Evolutionary conservation across 53 echinoderm and acorn worm species (phyloP).

Genomic region (Luidia sarsii): DNA sequence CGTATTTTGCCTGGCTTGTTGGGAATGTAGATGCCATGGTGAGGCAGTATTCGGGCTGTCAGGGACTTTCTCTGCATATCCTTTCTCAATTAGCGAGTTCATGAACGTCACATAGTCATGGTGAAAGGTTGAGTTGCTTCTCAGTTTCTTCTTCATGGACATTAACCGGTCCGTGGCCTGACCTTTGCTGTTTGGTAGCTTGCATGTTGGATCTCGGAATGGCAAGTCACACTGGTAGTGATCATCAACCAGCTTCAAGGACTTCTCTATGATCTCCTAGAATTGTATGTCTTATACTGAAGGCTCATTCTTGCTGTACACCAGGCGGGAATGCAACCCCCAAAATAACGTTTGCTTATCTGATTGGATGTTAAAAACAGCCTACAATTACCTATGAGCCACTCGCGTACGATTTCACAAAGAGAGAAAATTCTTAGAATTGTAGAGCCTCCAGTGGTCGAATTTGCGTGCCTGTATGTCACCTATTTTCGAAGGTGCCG

Average conservation of each 20-base stretch:
- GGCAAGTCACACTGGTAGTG: slow-evolving; percentile 65
- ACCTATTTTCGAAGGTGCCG: background rate
- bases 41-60: background rate
- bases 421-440: no score
- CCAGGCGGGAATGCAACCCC: slow-evolving; percentile 25
- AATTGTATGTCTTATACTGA: slow-evolving; percentile 61
- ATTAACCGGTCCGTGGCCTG: slow-evolving; percentile 43
- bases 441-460: background rate
- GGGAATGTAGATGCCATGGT: background rate
- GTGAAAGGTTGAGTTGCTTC: slow-evolving; percentile 40
- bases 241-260: slow-evolving; percentile 37
- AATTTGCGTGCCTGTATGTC: background rate
- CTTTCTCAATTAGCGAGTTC: slow-evolving; percentile 54
- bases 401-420: no score
- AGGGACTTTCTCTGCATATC: slow-evolving; percentile 55
- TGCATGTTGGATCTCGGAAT: slow-evolving; percentile 47
- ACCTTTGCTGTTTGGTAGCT: slow-evolving; percentile 39
- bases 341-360: slow-evolving; percentile 20
- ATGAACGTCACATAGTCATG: slow-evolving; percentile 46
- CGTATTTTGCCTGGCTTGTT: slow-evolving; percentile 39
- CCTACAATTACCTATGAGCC: background rate
- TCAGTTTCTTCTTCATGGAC: slow-evolving; percentile 48
- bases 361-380: background rate
- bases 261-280: slow-evolving; percentile 35
- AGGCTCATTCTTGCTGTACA: slow-evolving; percentile 27